Base-by-base conservation (phyloP, 1,140 invertebrate species). In the Matsumurasca onukii region DNA sequence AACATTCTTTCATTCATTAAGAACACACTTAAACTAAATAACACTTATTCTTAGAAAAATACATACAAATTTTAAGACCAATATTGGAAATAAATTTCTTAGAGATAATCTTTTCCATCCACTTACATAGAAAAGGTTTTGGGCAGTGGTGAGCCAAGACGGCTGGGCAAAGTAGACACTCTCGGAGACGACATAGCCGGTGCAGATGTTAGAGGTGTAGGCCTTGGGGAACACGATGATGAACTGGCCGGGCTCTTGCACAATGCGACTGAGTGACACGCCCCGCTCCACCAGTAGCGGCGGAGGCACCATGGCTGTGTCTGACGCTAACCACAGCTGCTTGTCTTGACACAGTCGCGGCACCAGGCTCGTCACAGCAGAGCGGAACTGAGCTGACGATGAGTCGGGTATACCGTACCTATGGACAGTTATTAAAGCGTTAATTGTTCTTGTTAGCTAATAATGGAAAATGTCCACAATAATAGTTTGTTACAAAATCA, bases 301-400 rank as follows among this genome's bases (percentile, higher is more conserved):
- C 1, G 94, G 94, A 24, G 94, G 92, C n/a, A 97, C 91, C 95
- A 98, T 97, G 0, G 91, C 89, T n/a, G 93, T 94, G 76, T 98
- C 94, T 2, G 94, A 94, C 3, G 93, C 88, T 31, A 98, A 79
- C 94, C 95, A 97, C 13, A 95, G 86, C 0, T 86, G 86, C 77
- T 93, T 93, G 73, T 92, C 80, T 74, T 89, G 86, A 74, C 89
- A 91, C 72, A 91, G 89, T 1, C 88, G 87, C 0, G 94, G 94
- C n/a, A 92, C 88, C 70, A 97, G 80, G 59, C 86, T 86, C 20
- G 85, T 86, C 48, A 97, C 80, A 0, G 91, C 91, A 25, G 83
- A 76, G 12, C 88, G 85, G 68, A 98, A 93, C 45, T 87, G 85
- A 0, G 84, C 82, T 72, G 88, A 91, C 69, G 92, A 86, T 29